Evolutionary conservation across 1,140 invertebrate species (phyloP).

Genomic region (Battus philenor): DNA sequence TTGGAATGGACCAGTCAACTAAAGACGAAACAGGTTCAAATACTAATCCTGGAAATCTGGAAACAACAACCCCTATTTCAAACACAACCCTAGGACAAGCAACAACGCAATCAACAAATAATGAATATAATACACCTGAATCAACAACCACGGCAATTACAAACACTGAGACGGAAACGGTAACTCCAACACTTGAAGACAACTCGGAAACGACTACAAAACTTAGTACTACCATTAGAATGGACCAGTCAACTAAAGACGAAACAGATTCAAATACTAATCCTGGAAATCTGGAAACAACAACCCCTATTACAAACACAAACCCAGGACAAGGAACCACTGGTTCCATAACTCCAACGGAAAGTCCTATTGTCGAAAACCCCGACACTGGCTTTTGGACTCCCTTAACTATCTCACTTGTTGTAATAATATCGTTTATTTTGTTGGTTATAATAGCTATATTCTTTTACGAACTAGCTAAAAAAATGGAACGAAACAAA

Average conservation of each 20-base stretch:
- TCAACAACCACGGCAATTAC: background rate
- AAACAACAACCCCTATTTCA: background rate
- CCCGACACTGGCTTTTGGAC: conserved; percentile 20
- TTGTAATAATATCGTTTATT: conserved; percentile 22
- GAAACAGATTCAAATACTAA: no score
- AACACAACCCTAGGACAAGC: background rate
- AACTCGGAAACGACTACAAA: no score
- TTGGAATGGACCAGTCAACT: no score
- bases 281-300: no score
- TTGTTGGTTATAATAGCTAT: conserved; percentile 17
- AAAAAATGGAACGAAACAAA: background rate
- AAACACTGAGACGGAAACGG: background rate
- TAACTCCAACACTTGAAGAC: no score
- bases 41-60: no score
- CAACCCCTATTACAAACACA: background rate
- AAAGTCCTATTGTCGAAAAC: background rate
- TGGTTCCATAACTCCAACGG: background rate
- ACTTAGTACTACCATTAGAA: no score
- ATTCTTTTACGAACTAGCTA: conserved; percentile 17
- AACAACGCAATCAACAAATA: no score
- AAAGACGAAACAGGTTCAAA: no score
- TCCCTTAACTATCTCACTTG: conserved; percentile 25
- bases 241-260: no score
- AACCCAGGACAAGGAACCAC: background rate
- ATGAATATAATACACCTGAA: no score